phyloP scores from a whole-genome alignment of 2,113 vertebrate genomes.

The Ornithorhynchus anatinus region DNA sequence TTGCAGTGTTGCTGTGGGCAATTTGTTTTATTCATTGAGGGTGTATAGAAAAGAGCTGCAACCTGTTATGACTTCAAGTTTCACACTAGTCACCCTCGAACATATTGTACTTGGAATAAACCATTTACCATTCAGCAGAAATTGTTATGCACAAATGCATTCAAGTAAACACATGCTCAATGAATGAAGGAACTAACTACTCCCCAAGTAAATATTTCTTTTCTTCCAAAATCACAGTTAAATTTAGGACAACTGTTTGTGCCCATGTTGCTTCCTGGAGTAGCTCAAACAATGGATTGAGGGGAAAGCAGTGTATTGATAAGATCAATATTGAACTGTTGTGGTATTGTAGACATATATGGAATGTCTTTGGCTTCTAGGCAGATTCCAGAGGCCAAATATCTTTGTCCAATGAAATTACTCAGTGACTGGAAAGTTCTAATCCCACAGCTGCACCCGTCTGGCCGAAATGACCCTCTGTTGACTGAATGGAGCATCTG shows the following conservation, averaged over 20 bases:
- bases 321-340: constrained; percentile 9
- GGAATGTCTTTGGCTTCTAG: constrained; percentile 1
- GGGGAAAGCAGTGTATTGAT: neutral
- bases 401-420: constrained; percentile 6
- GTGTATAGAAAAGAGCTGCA: neutral
- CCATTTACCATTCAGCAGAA: neutral
- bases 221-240: neutral
- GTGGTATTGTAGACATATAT: constrained; percentile 10
- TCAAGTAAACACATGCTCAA: neutral
- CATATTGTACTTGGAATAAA: neutral
- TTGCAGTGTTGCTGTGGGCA: neutral
- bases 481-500: constrained; percentile 34
- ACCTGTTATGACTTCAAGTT: neutral
- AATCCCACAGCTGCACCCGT: neutral
- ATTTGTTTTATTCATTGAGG: constrained; percentile 14
- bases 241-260: neutral
- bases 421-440: constrained; percentile 17
- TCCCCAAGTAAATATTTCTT: too few species aligned
- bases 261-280: neutral
- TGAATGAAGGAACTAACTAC: neutral
- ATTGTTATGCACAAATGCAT: neutral
- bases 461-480: constrained; percentile 3
- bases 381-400: neutral
- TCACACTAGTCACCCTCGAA: constrained; percentile 1
- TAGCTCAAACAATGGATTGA: neutral